phyloP scores from a whole-genome alignment of 2,888 invertebrate species.

The Drosophila leonis region DNA sequence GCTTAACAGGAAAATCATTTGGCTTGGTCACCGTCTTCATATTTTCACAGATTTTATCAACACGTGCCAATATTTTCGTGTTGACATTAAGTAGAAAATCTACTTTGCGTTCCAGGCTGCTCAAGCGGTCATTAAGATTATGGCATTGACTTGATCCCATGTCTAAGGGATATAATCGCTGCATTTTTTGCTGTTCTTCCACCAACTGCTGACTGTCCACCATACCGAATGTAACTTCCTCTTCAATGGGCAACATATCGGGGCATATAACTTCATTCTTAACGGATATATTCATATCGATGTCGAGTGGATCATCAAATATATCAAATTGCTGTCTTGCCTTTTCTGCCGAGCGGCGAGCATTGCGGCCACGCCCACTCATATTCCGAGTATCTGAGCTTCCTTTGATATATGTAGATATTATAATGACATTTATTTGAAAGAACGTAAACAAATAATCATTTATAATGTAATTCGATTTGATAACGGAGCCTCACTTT shows the following conservation, averaged over 20 bases:
- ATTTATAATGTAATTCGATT: neutral
- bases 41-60: conserved; percentile 48
- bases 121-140: conserved; percentile 34
- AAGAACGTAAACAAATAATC: neutral
- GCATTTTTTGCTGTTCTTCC: conserved; percentile 41
- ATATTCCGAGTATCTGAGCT: conserved; percentile 2
- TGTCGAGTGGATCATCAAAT: conserved; percentile 50
- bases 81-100: conserved; percentile 49
- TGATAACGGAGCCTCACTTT: neutral
- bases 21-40: conserved; percentile 17
- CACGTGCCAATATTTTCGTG: conserved; percentile 49
- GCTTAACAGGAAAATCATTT: conserved; percentile 47
- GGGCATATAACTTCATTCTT: conserved; percentile 37
- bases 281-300: conserved; percentile 31
- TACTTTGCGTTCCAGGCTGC: conserved; percentile 50
- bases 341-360: conserved; percentile 10
- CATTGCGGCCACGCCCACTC: conserved; percentile 23
- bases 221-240: conserved; percentile 37
- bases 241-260: conserved; percentile 26
- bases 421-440: neutral
- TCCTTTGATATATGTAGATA: neutral
- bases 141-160: conserved; percentile 20
- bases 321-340: conserved; percentile 1
- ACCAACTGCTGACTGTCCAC: conserved; percentile 46
- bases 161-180: conserved; percentile 27